Percentiles rank a stretch among this genome's conserved stretches.
phyloP scores from a whole-genome alignment of 2,113 vertebrate species.

The Arothron firmamentum region DNA sequence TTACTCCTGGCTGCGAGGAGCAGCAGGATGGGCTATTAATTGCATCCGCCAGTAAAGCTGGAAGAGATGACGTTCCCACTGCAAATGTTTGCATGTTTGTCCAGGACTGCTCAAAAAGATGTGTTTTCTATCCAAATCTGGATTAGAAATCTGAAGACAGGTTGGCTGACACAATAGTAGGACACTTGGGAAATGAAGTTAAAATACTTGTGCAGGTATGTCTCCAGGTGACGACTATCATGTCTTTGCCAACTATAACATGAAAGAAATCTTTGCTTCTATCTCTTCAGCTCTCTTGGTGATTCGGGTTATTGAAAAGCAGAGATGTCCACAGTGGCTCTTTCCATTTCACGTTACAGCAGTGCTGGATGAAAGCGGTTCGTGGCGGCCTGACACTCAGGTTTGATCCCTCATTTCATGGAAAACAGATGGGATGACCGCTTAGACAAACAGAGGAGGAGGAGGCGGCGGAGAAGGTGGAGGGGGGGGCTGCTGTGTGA shows the following conservation, averaged over 20 bases:
- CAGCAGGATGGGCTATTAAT: background rate
- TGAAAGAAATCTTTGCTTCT: no score
- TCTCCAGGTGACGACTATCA: no score
- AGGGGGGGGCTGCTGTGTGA: constrained; percentile 10
- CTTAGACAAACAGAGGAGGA: constrained; percentile 31
- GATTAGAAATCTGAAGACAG: no score
- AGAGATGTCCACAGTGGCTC: background rate
- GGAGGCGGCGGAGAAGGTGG: background rate
- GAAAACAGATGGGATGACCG: constrained; percentile 66
- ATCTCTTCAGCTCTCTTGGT: background rate
- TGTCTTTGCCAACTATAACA: no score
- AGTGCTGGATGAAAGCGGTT: constrained; percentile 60
- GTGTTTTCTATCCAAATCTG: no score
- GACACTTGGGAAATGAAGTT: no score
- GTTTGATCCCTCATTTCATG: constrained; percentile 49
- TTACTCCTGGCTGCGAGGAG: background rate
- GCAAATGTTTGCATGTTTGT: no score
- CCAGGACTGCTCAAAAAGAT: no score
- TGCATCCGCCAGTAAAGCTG: background rate
- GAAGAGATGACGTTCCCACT: no score
- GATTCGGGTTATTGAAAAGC: constrained; percentile 7
- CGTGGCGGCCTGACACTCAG: constrained; percentile 41
- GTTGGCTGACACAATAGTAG: no score
- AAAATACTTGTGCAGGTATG: no score
- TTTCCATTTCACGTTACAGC: constrained; percentile 11